A percentile compares a stretch with the other conserved stretches of the same genome.
Evolutionary conservation across 2,113 vertebrate genomes (phyloP).

Genomic region (Anser brachyrhynchus): DNA sequence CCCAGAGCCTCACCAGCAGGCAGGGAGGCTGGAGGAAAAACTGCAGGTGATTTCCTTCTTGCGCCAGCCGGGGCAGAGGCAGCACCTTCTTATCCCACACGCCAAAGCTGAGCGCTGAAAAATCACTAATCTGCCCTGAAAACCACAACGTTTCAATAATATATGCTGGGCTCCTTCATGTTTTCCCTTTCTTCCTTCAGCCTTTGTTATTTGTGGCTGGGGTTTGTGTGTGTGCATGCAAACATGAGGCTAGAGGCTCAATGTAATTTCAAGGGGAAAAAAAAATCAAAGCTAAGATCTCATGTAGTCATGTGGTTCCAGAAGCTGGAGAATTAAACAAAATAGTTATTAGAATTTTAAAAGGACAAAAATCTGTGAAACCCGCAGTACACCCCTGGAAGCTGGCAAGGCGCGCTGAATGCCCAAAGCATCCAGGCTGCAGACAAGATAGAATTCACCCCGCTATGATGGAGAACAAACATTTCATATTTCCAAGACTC

Average conservation of each 20-base stretch:
- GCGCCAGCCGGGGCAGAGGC: no score
- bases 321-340: background rate
- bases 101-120: background rate
- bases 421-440: background rate
- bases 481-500: accelerated
- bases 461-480: background rate
- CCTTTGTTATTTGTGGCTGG: background rate
- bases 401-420: background rate
- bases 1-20: background rate
- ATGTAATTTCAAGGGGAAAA: background rate
- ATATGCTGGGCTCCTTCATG: background rate
- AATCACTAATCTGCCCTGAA: background rate
- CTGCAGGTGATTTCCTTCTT: background rate
- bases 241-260: background rate
- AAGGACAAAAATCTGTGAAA: background rate
- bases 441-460: background rate
- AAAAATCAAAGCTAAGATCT: background rate
- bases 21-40: background rate
- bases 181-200: background rate
- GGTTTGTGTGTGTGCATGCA: background rate
- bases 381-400: background rate
- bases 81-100: background rate
- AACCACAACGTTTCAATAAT: background rate
- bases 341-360: background rate
- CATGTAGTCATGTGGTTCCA: background rate